Conservation (phyloP, 2,797 vertebrate genomes). For the Acanthopagrus latus region DNA sequence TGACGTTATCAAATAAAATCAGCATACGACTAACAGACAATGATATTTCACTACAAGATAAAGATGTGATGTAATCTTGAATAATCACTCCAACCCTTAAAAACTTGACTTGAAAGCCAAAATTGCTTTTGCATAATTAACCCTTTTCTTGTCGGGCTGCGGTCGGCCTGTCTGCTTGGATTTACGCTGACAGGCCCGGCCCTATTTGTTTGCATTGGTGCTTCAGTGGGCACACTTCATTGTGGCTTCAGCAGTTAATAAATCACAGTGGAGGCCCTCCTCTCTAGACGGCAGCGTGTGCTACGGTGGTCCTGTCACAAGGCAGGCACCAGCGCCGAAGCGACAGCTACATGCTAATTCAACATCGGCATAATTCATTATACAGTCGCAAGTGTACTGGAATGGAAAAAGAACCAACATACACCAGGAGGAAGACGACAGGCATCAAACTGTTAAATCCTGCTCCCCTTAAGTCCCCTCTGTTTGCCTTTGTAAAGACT, state of each 20-base stretch:
- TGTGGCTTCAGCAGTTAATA: constrained; percentile 84
- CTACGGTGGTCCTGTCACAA: constrained; percentile 85
- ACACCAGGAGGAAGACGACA: constrained; percentile 79
- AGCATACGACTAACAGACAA: neutral
- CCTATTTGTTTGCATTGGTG: constrained; percentile 83
- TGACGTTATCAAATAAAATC: neutral
- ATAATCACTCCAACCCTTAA: constrained; percentile 42
- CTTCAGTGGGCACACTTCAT: constrained; percentile 83
- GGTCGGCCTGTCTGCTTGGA: constrained; percentile 73
- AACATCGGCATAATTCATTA: constrained; percentile 88
- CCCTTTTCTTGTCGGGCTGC: constrained; percentile 69
- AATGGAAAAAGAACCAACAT: constrained; percentile 83
- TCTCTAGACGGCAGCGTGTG: constrained; percentile 61
- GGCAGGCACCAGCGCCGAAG: constrained; percentile 76
- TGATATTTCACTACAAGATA: constrained; percentile 1
- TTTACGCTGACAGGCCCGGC: constrained; percentile 78
- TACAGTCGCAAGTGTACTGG: constrained; percentile 84
- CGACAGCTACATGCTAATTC: constrained; percentile 89
- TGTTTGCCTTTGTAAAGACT: constrained; percentile 66
- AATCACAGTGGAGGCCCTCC: constrained; percentile 79
- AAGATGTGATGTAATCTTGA: constrained; percentile 38
- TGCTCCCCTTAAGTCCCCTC: constrained; percentile 72
- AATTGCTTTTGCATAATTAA: constrained; percentile 79
- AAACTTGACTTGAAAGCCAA: constrained; percentile 47
- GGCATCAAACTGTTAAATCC: constrained; percentile 83